Conservation (phyloP, 1,140 invertebrate species). For the Copidosoma floridanum region DNA sequence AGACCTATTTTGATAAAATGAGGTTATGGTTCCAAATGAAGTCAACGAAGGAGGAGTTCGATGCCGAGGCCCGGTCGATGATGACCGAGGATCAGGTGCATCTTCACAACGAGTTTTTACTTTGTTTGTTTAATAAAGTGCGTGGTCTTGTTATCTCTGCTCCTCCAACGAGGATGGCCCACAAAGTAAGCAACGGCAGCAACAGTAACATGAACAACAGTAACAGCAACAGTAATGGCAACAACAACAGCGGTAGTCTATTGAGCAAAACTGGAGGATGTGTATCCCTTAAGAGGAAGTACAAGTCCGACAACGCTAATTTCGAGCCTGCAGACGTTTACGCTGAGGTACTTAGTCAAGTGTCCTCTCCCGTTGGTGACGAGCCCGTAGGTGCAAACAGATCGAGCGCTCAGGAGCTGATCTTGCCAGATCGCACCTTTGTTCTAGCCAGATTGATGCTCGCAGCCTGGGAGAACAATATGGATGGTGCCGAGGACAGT, state of each 20-base stretch:
- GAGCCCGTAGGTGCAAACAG: conserved; percentile 55
- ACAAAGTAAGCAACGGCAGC: conserved; percentile 32
- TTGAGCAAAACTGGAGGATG: no score
- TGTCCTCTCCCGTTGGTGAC: conserved; percentile 51
- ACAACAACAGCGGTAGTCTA: conserved; percentile 56
- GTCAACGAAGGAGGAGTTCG: conserved; percentile 78
- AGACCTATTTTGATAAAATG: conserved; percentile 66
- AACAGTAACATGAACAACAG: conserved; percentile 29
- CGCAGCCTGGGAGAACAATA: conserved; percentile 77
- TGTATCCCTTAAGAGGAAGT: conserved; percentile 63
- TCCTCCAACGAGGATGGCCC: conserved; percentile 43
- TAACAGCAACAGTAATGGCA: conserved; percentile 33
- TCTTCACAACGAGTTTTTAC: conserved; percentile 79
- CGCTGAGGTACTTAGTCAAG: conserved; percentile 51
- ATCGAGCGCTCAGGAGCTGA: conserved; percentile 65
- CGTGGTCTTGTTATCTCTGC: conserved; percentile 64
- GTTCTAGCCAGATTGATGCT: conserved; percentile 76
- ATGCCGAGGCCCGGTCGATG: conserved; percentile 69
- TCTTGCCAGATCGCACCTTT: conserved; percentile 74
- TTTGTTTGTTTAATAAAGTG: conserved; percentile 77
- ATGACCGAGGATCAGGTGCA: conserved; percentile 70
- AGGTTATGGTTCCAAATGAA: conserved; percentile 74
- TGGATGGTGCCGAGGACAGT: conserved; percentile 75
- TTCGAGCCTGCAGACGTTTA: conserved; percentile 62
- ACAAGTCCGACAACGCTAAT: conserved; percentile 64